Base-by-base conservation (phyloP, 2,888 invertebrate genomes). In the Pilophorus perplexus region DNA sequence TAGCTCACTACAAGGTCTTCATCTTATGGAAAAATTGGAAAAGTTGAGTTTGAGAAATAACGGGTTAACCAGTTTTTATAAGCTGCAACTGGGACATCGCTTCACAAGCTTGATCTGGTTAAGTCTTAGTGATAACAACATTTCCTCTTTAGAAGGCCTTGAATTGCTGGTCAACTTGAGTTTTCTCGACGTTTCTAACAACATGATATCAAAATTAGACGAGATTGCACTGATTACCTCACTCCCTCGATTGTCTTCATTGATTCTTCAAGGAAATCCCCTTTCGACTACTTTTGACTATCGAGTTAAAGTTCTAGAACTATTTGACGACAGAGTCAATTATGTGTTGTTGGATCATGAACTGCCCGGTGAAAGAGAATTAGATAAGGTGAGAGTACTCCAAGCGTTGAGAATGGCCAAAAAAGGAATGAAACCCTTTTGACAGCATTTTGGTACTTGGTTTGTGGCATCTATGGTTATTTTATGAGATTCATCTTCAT, bases 371-470 rank as follows among this genome's bases (percentile, higher is more conserved):
- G 89, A 89, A 74, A 87, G 88, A 72, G 97, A 97, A 77, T 76
- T 95, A 72, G 96, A 97, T 74, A 95, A 92, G 2, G 93, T 95
- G 0, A 85, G 92, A 38, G 89, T 97, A 37, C 79, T 95, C 69
- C 89, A 93, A 76, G 97, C 97, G 1, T 80, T 96, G 69, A 84
- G 89, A 72, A 84, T 87, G 50, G 89, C 89, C 0, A 85, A 85
- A 72, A 86, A 86, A 75, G 86, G 86, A 3, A 85, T 84, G 74
- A 82, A 82, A 0, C 84, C 84, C 10, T 27, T 62, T 16, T 62
- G 62, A 62, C 62, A n/a, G n/a, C n/a, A n/a, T n/a, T n/a, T n/a
- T n/a, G n/a, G n/a, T n/a, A n/a, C n/a, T n/a, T n/a, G n/a, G n/a
- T n/a, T n/a, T n/a, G n/a, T n/a, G n/a, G n/a, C n/a, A n/a, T n/a